Evolutionary conservation across 2,797 vertebrate genomes (phyloP).

Genomic region (Babyrousa celebensis): DNA sequence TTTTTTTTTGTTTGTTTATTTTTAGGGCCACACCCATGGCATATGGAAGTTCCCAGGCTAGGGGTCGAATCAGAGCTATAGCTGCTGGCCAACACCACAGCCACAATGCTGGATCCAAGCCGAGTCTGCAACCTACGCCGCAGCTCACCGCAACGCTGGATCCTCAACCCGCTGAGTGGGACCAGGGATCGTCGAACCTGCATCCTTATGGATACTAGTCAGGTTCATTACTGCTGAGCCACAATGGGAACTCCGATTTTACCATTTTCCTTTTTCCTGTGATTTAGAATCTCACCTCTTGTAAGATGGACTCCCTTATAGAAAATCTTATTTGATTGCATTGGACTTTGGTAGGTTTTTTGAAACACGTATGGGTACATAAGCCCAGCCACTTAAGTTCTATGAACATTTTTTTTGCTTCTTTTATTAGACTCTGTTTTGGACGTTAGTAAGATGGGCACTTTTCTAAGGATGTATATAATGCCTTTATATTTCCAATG

Average conservation of each 20-base stretch:
- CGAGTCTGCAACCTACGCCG: no score
- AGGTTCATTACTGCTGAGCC: no score
- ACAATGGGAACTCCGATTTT: background rate
- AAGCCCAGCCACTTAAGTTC: background rate
- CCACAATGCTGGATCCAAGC: no score
- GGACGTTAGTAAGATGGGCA: background rate
- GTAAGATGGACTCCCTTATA: background rate
- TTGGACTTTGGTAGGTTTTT: background rate
- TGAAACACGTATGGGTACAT: background rate
- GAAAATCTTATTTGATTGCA: background rate
- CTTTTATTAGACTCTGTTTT: slow-evolving; percentile 6
- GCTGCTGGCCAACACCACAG: no score
- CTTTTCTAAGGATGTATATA: background rate
- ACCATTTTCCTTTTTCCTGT: background rate
- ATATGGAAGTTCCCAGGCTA: no score
- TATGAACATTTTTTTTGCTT: background rate
- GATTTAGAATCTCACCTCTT: background rate
- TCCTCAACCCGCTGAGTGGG: no score
- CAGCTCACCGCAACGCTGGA: no score
- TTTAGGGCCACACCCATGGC: no score
- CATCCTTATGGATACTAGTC: no score
- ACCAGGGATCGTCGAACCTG: no score
- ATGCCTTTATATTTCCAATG: background rate
- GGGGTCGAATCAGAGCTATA: no score
- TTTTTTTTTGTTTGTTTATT: no score